A percentile compares a stretch with the other conserved stretches of the same genome.
These are phyloP conservation scores for Gallinago solitaria DNA, from an alignment of 2,797 vertebrate species.

Conservation along the genomic window DNA sequence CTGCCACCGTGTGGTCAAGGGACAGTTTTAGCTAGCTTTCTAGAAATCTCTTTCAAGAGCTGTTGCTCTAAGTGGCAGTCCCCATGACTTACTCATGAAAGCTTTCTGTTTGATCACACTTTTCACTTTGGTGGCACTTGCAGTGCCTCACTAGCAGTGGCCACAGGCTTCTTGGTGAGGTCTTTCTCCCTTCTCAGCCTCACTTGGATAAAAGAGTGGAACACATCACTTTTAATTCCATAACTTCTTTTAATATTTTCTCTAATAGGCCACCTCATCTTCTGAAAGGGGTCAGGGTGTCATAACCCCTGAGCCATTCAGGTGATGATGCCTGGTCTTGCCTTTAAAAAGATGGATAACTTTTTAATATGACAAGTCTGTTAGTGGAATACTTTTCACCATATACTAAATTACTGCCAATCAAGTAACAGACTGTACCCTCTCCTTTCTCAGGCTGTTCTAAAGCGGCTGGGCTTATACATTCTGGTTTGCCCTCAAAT, in stretches of 20 bases:
- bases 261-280: not conserved
- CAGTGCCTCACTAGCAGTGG: not conserved
- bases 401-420: not conserved
- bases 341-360: not conserved
- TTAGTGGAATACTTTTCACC: not conserved
- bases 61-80: not conserved
- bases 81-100: not conserved
- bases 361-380: not conserved
- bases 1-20: constrained; percentile 74
- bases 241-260: not conserved
- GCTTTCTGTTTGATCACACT: not conserved
- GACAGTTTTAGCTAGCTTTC: not conserved
- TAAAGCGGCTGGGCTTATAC: not conserved
- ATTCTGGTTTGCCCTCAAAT: not conserved
- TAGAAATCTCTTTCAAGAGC: not conserved
- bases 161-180: not conserved
- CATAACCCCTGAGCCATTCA: not conserved
- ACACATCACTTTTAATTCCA: not conserved
- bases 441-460: not conserved
- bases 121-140: not conserved
- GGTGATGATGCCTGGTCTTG: not conserved
- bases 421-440: not conserved
- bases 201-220: not conserved
- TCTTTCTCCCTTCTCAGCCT: not conserved
- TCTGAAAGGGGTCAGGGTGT: not conserved